A percentile compares a stretch with the other conserved stretches of the same genome.
These are phyloP conservation scores for Linepithema humile DNA, from an alignment of 1,140 invertebrate genomes.

Conservation along the genomic window DNA sequence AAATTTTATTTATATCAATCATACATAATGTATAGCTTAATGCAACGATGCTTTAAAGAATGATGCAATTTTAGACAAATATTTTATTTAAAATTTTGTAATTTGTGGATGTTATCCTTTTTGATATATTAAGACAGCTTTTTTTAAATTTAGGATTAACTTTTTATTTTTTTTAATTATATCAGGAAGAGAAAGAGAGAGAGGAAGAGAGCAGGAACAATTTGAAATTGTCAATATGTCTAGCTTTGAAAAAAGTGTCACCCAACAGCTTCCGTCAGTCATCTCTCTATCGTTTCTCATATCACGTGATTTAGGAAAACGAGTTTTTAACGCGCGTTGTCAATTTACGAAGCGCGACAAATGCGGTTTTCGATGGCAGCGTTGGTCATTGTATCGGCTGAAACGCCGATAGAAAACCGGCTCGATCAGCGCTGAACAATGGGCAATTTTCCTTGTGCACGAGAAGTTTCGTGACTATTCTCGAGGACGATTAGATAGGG, in stretches of 20 bases:
- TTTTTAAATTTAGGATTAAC: background rate
- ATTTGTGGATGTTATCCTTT: background rate
- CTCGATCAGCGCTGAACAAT: constrained; percentile 49
- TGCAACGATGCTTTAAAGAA: background rate
- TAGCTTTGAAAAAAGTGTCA: constrained; percentile 39
- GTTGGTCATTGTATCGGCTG: background rate
- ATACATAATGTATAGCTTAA: background rate
- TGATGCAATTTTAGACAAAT: background rate
- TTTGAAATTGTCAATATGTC: constrained; percentile 29
- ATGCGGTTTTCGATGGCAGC: constrained; percentile 29
- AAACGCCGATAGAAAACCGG: constrained; percentile 16
- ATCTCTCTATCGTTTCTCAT: constrained; percentile 23
- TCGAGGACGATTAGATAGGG: constrained; percentile 74
- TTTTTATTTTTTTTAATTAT: background rate
- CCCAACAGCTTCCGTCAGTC: background rate
- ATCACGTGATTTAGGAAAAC: background rate
- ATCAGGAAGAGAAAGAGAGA: background rate
- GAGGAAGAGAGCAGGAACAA: background rate
- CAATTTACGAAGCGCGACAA: constrained; percentile 46
- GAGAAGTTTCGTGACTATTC: constrained; percentile 68
- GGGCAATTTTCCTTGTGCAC: constrained; percentile 58
- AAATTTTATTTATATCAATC: background rate
- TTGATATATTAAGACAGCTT: background rate
- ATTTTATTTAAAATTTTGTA: background rate
- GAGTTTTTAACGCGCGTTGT: constrained; percentile 23